Conservation (phyloP, 1,140 invertebrate species). For the Pachypsylla venusta region DNA sequence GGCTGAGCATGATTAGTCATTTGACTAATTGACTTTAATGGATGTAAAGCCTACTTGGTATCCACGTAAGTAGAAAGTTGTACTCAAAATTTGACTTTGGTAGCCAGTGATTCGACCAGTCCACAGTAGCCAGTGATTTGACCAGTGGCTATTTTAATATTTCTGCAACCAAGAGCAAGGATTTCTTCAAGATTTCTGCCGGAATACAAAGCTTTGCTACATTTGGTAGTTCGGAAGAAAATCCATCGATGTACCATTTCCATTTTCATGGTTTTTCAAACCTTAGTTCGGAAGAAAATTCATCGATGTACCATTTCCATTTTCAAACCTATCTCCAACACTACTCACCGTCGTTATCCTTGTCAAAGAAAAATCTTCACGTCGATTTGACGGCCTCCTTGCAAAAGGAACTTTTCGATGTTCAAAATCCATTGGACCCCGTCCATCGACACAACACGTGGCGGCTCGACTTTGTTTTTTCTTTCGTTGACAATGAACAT, state of each 20-base stretch:
- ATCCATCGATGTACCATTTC: background rate
- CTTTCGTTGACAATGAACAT: slow-evolving; percentile 58
- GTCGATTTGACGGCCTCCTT: background rate
- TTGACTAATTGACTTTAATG: too few relatives aligned
- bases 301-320: background rate
- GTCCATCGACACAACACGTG: slow-evolving; percentile 1
- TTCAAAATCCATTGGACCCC: background rate
- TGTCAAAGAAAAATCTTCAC: background rate
- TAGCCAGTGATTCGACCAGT: too few relatives aligned
- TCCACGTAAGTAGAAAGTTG: too few relatives aligned
- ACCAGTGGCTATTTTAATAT: too few relatives aligned
- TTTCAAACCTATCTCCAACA: background rate
- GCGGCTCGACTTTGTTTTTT: slow-evolving; percentile 36
- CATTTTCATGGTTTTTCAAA: too few relatives aligned
- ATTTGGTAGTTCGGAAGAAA: background rate
- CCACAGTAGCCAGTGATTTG: too few relatives aligned
- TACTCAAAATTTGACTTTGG: too few relatives aligned
- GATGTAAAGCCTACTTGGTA: too few relatives aligned
- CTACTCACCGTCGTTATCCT: slow-evolving; percentile 8
- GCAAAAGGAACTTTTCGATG: background rate
- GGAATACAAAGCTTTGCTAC: background rate
- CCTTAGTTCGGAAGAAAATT: background rate
- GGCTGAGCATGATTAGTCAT: too few relatives aligned
- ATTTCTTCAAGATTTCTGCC: background rate
- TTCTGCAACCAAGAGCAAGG: too few relatives aligned